Evolutionary conservation across 1,140 invertebrate genomes (phyloP), one percentile per base, ranked within the genome.

Genomic region (Drosophila subpulchrella): DNA sequence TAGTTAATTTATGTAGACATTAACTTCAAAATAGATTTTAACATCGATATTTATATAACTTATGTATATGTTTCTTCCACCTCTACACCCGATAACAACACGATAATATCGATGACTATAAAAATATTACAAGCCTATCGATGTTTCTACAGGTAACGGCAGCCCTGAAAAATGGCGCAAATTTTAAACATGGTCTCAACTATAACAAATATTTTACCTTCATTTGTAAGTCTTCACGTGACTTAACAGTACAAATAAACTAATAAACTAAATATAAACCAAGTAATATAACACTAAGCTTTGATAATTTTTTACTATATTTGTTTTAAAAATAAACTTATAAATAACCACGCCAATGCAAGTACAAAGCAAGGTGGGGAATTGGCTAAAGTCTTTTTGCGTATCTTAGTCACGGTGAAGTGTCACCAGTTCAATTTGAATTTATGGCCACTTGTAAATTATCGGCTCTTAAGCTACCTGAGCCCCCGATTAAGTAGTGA

Each of bases 371-470:
- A 46, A 24, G 5, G 6, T 3, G 15, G 11, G 12, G 6, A 6
- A 5, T 12, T 2, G 8, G 12, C 11, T 41, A 34, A 5, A 15
- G n/a, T 17, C 8, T 7, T 13, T 47, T 39, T 68, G 17, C 60
- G 55, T 34, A 58, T 41, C 36, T 46, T 11, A 20, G 24, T 67
- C 66, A 70, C 27, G 13, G n/a, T 48, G 42, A 71, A 71, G 36
- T 58, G 34, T 32, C 66, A 41, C 1, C 1, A 8, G 32, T 57
- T 70, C 7, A 20, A n/a, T 13, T 71, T 11, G 0, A 57, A 71
- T 58, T 72, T 72, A 72, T 36, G 66, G 30, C 36, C 50, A 57
- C 53, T 72, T 50, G n/a, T 57, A 70, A 24, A 42, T 41, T 41
- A 71, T 58, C 42, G 30, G 13, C 11, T 17, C 65, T 36, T 41